These are phyloP conservation scores for Plebejus melissa DNA, from an alignment of 2,888 invertebrate species.

Conservation along the genomic window DNA sequence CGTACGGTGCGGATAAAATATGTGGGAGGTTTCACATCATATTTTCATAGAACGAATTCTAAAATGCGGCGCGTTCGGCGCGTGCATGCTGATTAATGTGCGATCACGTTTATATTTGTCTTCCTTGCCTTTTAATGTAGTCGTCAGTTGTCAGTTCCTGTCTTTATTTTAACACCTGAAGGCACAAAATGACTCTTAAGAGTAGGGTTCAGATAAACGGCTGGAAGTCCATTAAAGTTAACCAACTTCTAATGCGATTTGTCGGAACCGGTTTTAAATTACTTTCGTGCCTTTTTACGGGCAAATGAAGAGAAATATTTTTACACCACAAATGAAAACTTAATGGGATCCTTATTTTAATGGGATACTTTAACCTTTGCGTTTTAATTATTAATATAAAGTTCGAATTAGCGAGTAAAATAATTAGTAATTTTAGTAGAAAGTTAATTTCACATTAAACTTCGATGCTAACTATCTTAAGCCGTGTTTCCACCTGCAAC, in stretches of 20 bases:
- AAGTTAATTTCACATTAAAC: background rate
- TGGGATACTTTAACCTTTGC: background rate
- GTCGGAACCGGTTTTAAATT: slow-evolving; percentile 21
- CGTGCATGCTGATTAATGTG: no score
- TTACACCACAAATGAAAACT: slow-evolving; percentile 11
- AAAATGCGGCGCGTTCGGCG: no score
- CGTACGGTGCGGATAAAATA: no score
- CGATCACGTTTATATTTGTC: no score
- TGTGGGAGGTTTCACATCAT: no score
- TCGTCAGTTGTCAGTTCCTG: background rate
- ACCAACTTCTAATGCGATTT: slow-evolving; percentile 15
- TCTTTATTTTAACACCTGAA: slow-evolving; percentile 1
- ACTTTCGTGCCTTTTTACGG: slow-evolving; percentile 1
- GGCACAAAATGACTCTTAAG: background rate
- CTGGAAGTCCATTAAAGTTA: slow-evolving; percentile 24
- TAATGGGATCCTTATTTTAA: background rate
- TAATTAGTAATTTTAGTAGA: background rate
- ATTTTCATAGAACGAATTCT: no score
- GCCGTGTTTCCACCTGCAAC: no score
- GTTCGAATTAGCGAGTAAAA: background rate
- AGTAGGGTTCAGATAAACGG: slow-evolving; percentile 12
- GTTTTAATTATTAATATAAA: background rate
- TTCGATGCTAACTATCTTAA: background rate
- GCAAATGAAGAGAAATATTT: slow-evolving; percentile 15
- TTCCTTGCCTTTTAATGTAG: background rate